Base-by-base conservation (phyloP, 2,113 vertebrate species). In the Pterocles burchelli region DNA sequence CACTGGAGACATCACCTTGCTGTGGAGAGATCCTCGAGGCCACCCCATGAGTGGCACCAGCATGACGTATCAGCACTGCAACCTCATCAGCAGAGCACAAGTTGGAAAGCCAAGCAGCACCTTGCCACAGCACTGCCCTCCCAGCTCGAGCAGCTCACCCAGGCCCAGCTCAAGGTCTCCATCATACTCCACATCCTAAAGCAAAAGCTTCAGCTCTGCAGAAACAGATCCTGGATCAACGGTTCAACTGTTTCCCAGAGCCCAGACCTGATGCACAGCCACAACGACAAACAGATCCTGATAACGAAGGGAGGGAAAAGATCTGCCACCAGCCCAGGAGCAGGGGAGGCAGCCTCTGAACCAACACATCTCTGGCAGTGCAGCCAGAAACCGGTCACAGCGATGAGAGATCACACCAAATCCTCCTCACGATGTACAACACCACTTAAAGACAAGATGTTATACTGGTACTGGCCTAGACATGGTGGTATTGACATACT, bases 211-310 rank as follows among this genome's bases (percentile, higher is more conserved):
- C 62, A 61, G 72, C 66, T 87, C 79, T 88, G 67, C 90, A 86
- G 28, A 76, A 90, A 91, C n/a, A 80, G 19, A 58, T 51, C 57
- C 55, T 48, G 10, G 51, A 80, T 14, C 79, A 86, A 41, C 7
- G 4, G 66, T 33, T 78, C 45, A 74, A 59, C 70, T 45, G 46
- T 16, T 29, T n/a, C 19, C 79, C 63, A 85, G 62, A 85, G 59
- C 62, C 76, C 61, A 80, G 54, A 49, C 4, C 17, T 0, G 0
- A 81, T 48, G 45, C 45, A 89, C 21, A 48, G 45, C 36, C 82
- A 70, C n/a, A 22, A 22, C 0, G 0, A 62, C n/a, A 63, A 71
- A 57, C 17, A 75, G 54, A 77, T 36, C 54, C 49, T 4, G 0
- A 54, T 2, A 16, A 34, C 41, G 26, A 71, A 33, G 15, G 29